Percentiles rank a stretch among this genome's conserved stretches.
Conservation (phyloP, 1,140 invertebrate genomes). For the Eupeodes corollae region DNA sequence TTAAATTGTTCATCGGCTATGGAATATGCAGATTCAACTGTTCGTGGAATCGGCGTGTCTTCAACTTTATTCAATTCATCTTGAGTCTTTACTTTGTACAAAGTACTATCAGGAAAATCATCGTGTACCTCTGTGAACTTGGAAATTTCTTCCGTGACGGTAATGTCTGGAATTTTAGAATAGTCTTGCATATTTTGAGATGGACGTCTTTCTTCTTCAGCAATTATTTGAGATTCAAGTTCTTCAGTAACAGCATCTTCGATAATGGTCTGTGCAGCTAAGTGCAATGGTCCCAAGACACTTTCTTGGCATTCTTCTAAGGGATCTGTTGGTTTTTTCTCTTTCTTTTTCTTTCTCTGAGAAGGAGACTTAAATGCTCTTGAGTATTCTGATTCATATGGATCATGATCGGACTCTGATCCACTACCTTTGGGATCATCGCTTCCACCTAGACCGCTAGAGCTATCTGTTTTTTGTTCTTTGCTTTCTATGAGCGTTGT, state of each 20-base stretch:
- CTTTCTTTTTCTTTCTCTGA: constrained; percentile 29
- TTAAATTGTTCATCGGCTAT: constrained; percentile 34
- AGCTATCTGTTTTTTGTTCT: constrained; percentile 11
- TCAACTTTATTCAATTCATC: constrained; percentile 28
- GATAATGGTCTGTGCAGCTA: constrained; percentile 39
- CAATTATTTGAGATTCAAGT: constrained; percentile 37
- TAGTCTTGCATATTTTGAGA: constrained; percentile 36
- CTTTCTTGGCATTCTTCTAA: constrained; percentile 29
- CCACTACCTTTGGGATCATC: constrained; percentile 23
- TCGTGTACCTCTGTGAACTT: constrained; percentile 15
- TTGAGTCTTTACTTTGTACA: constrained; percentile 33
- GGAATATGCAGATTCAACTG: constrained; percentile 22
- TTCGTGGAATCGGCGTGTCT: constrained; percentile 11
- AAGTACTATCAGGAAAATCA: constrained; percentile 23
- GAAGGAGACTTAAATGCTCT: constrained; percentile 31
- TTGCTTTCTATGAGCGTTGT: background rate
- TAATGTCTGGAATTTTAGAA: constrained; percentile 53
- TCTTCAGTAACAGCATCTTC: constrained; percentile 46
- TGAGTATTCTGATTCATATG: constrained; percentile 35
- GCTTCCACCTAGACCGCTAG: constrained; percentile 16
- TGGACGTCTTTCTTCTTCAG: constrained; percentile 36
- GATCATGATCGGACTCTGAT: constrained; percentile 35
- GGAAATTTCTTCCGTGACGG: constrained; percentile 50
- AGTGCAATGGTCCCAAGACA: constrained; percentile 31
- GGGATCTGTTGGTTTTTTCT: constrained; percentile 21